Conservation (phyloP, 2,797 vertebrate genomes). For the Chromis chromis region DNA sequence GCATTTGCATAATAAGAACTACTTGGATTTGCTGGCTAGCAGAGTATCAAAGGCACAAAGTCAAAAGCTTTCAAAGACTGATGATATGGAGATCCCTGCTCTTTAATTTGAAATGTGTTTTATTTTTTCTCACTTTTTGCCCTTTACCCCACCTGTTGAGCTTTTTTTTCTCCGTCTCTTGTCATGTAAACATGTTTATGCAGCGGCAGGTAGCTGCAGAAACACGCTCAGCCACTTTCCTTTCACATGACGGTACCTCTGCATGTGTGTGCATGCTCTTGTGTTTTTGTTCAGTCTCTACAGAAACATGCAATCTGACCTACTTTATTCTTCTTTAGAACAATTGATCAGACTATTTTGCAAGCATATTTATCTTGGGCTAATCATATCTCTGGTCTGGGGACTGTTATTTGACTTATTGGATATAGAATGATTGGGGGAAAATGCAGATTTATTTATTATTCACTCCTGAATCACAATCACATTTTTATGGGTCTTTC, state of each 20-base stretch:
- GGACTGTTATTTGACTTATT: too few species aligned
- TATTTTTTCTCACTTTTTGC: neutral
- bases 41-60: neutral
- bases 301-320: neutral
- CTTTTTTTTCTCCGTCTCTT: neutral
- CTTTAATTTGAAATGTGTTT: neutral
- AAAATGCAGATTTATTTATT: too few species aligned
- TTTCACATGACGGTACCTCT: neutral
- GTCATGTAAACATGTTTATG: neutral
- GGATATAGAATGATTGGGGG: too few species aligned
- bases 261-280: conserved; percentile 10
- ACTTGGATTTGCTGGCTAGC: neutral
- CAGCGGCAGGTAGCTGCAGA: neutral
- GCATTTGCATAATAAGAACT: neutral
- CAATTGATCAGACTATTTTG: too few species aligned
- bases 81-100: neutral
- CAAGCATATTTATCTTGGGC: too few species aligned
- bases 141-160: neutral
- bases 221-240: conserved; percentile 1
- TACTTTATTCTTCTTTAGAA: too few species aligned
- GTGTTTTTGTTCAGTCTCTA: neutral
- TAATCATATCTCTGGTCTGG: neutral
- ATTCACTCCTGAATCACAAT: too few species aligned
- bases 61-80: neutral
- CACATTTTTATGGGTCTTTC: neutral